Evolutionary conservation across 2,888 invertebrate species (phyloP).

Genomic region (Cremastinae sp.): DNA sequence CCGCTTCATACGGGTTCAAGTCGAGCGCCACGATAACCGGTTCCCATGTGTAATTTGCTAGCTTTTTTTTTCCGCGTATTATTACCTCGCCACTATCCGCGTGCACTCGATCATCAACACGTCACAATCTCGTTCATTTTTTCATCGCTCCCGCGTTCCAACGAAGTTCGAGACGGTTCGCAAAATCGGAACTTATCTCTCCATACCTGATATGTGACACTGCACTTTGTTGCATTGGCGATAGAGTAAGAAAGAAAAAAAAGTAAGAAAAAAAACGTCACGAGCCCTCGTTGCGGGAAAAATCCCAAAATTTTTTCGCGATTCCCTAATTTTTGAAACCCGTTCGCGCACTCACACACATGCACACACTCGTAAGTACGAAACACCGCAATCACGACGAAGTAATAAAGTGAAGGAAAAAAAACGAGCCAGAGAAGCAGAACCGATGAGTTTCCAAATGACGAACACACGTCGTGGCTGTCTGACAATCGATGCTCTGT

Average conservation of each 20-base stretch:
- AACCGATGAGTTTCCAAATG: too few species aligned
- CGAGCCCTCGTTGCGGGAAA: not conserved
- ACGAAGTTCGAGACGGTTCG: not conserved
- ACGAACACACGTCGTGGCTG: too few species aligned
- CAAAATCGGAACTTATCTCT: not conserved
- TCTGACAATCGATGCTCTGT: not conserved
- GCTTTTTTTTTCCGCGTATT: constrained; percentile 24
- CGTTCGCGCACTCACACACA: too few species aligned
- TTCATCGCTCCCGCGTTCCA: not conserved
- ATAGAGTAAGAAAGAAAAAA: constrained; percentile 1
- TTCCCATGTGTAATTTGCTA: constrained; percentile 37
- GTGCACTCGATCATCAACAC: constrained; percentile 40
- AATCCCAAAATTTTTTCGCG: too few species aligned
- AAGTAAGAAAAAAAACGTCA: constrained; percentile 21
- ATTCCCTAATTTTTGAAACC: too few species aligned
- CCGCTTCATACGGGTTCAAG: not conserved
- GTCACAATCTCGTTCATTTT: constrained; percentile 23
- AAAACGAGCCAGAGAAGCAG: too few species aligned
- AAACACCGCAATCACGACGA: too few species aligned
- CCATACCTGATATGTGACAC: constrained; percentile 20
- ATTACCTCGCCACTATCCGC: constrained; percentile 11
- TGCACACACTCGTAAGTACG: too few species aligned
- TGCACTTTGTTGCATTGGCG: constrained; percentile 1
- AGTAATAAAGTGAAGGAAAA: too few species aligned
- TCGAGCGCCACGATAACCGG: constrained; percentile 30